Percentiles rank a stretch among this genome's conserved stretches.
These are phyloP conservation scores for Simalia tracyae DNA, from an alignment of 2,797 vertebrate species.

Conservation along the genomic window DNA sequence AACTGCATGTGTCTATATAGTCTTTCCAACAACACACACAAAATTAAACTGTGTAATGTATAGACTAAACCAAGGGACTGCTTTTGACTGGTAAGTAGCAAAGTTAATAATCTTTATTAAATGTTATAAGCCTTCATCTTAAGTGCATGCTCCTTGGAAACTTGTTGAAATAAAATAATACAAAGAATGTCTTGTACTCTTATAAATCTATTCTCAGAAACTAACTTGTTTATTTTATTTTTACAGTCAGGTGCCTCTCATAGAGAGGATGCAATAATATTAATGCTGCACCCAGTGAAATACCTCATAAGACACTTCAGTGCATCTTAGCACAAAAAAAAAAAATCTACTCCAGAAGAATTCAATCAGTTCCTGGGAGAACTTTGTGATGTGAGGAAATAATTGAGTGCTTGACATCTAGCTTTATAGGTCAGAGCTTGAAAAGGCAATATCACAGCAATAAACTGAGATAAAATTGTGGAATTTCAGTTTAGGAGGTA, in stretches of 20 bases:
- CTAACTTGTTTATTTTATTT: constrained; percentile 40
- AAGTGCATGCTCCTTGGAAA: constrained; percentile 9
- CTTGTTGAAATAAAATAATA: constrained; percentile 19
- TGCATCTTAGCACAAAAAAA: constrained; percentile 49
- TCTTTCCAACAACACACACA: background rate
- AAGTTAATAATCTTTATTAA: constrained; percentile 6
- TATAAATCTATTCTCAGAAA: constrained; percentile 49
- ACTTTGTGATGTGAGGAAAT: constrained; percentile 69
- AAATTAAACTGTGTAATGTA: background rate
- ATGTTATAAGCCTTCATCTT: background rate
- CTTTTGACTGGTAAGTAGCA: background rate
- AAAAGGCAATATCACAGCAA: constrained; percentile 70
- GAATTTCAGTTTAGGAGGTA: constrained; percentile 49
- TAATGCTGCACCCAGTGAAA: constrained; percentile 36
- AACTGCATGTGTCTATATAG: background rate
- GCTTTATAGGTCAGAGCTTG: constrained; percentile 68
- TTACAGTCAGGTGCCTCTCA: constrained; percentile 39
- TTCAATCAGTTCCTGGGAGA: constrained; percentile 68
- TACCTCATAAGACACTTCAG: constrained; percentile 37
- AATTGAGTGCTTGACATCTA: constrained; percentile 74
- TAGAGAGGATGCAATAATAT: constrained; percentile 41
- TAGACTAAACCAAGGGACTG: background rate
- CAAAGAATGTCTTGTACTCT: constrained; percentile 23
- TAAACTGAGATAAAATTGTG: constrained; percentile 68
- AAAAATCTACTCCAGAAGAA: constrained; percentile 64